phyloP scores from a whole-genome alignment of 2,888 invertebrate genomes.

The Cryptus armator region DNA sequence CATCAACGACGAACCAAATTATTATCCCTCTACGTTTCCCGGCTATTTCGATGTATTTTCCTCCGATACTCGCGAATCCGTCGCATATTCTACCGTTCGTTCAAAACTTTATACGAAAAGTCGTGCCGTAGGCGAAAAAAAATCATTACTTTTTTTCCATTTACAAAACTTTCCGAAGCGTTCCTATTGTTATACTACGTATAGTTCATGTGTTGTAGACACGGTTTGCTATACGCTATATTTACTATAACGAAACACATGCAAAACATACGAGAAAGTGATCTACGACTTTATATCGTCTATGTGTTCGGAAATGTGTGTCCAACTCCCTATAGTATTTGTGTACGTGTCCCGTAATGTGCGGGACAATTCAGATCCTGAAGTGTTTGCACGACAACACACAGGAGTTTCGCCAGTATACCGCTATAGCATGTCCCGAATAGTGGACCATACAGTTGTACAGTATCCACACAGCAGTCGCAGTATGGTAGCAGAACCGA shows the following conservation, averaged over 20 bases:
- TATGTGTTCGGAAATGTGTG: slow-evolving; percentile 22
- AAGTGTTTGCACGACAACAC: slow-evolving; percentile 56
- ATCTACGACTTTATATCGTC: slow-evolving; percentile 46
- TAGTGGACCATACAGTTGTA: slow-evolving; percentile 4
- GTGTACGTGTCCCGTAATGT: slow-evolving; percentile 26
- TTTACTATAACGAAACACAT: slow-evolving; percentile 21
- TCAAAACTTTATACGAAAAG: no score
- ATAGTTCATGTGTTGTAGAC: not conserved
- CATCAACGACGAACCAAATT: no score
- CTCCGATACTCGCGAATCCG: no score
- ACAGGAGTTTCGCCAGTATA: not conserved
- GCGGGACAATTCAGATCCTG: slow-evolving; percentile 40
- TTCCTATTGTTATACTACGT: no score
- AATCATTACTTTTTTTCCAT: no score
- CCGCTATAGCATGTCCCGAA: not conserved
- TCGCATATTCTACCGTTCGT: no score
- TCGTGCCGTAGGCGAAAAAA: no score
- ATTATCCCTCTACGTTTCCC: no score
- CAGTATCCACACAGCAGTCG: slow-evolving; percentile 32
- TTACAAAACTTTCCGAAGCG: no score
- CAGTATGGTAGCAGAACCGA: slow-evolving; percentile 21
- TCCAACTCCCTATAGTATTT: not conserved
- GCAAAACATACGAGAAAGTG: slow-evolving; percentile 49
- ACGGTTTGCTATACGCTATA: not conserved
- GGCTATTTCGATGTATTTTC: no score